Base-by-base conservation (phyloP, 2,113 vertebrate genomes). In the Ifrita kowaldi region DNA sequence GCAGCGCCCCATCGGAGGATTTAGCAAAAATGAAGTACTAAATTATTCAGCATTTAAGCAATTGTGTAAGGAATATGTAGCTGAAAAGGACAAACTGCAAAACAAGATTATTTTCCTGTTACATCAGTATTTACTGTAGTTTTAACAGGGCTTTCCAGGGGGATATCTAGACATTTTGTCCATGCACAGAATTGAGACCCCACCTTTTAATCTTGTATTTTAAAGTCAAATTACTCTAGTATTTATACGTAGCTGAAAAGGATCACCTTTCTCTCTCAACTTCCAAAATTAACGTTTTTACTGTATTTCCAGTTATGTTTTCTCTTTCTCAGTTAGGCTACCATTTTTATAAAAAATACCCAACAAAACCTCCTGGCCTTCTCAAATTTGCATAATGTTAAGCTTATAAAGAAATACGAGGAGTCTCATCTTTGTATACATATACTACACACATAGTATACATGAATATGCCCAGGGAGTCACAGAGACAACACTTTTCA, bases 41-140 rank as follows among this genome's bases (percentile, higher is more conserved):
- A 93, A 87, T 95, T 89, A 94, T 94, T 97, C 94, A 95, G 41
- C 33, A 64, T 68, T 87, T 89, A 75, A 92, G 53, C 49, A 91
- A 6, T 57, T 0, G 2, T 46, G 49, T 50, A 71, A 95, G 41
- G 81, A 91, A 73, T 64, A 73, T 2, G 10, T 15, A 85, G 50
- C 79, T 89, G 64, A 13, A 76, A 71, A 89, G 69, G 57, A 84
- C 44, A 78, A 78, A 74, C 24, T 68, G 49, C 60, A 78, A 64
- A 89, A 21, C 32, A 70, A 70, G 47, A 74, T 19, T 27, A 75
- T 75, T 93, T 67, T 41, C 18, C 33, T 4, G 3, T 52, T 87
- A 74, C 19, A 57, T 60, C 27, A 37, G 16, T 44, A 56, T 27
- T 53, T 13, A 37, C 28, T 6, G 10, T 7, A 52, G 39, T 32